Base-by-base conservation (phyloP, 2,888 invertebrate genomes). In the Caenorhabditis auriculariae region DNA sequence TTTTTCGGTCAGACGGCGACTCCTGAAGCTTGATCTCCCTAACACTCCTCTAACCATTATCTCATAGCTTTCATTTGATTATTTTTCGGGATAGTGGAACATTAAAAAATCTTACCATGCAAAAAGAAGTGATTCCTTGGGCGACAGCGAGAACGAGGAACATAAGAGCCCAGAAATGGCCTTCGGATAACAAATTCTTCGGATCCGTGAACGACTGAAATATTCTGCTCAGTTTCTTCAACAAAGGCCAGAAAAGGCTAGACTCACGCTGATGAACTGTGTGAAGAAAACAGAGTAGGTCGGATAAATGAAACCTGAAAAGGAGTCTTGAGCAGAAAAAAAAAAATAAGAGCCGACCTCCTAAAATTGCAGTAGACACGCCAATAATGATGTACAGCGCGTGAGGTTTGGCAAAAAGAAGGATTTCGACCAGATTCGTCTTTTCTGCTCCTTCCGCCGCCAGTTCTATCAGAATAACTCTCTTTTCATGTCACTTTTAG, bases 151-250 rank as follows among this genome's bases (percentile, higher is more conserved):
- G 76, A 1, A 72, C 68, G 3, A 76, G 49, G 57, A 76, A 76
- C 72, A 76, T 71, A 66, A 83, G 74, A 28, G 85, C 82, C 85
- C 85, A 86, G 56, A 83, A 76, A 3, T 84, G 77, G 41, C 83
- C 82, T 37, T 81, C 57, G 19, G 67, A 57, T 5, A 82, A 64
- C 44, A 77, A 52, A 12, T 81, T 81, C 3, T 83, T 81, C 7
- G 54, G 57, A 37, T 69, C 50, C 4, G 72, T 54, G 64, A 74
- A 74, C 24, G 69, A 55, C 64, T 69, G 46, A 32, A 64, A 60
- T 24, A 2, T 38, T 12, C 12, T 21, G 23, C 19, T 17, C 4
- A 17, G 12, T 51, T 12, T 44, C 53, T 17, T 21, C 7, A 55
- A 41, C n/a, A 42, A 24, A 19, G 15, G 19, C 38, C 12, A 37